Evolutionary conservation across 1,140 invertebrate species (phyloP).

Genomic region (Drosophila suzukii): DNA sequence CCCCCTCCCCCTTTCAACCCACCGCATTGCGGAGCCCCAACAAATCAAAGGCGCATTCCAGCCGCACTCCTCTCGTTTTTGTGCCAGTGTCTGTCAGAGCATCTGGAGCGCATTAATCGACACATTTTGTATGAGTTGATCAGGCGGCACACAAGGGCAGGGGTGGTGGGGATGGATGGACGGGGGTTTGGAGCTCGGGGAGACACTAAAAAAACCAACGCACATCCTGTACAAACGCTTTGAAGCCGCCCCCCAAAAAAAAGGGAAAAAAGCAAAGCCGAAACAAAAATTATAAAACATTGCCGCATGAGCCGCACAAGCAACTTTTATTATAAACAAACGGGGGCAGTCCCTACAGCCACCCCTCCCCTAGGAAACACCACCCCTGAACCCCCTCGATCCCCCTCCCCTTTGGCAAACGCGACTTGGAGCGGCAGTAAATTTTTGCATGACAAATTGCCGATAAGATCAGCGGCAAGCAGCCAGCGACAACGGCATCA

Average conservation of each 20-base stretch:
- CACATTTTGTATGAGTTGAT: slow-evolving; percentile 77
- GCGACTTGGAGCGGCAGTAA: slow-evolving; percentile 62
- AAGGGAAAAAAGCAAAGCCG: slow-evolving; percentile 18
- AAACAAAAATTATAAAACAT: slow-evolving; percentile 53
- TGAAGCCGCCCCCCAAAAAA: slow-evolving; percentile 57
- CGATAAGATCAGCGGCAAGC: slow-evolving; percentile 75
- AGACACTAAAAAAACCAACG: slow-evolving; percentile 47
- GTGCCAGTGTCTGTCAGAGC: slow-evolving; percentile 55
- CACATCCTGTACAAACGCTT: slow-evolving; percentile 73
- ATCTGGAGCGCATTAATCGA: slow-evolving; percentile 82
- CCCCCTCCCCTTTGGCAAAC: background rate
- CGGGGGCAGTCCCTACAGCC: slow-evolving; percentile 29
- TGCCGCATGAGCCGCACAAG: slow-evolving; percentile 51
- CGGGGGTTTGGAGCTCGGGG: slow-evolving; percentile 3
- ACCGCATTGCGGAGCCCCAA: slow-evolving; percentile 50
- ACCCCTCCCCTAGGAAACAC: background rate
- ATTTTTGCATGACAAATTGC: slow-evolving; percentile 83
- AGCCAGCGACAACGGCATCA: slow-evolving; percentile 54
- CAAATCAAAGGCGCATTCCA: slow-evolving; percentile 80
- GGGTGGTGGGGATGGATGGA: background rate
- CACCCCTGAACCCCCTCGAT: too few relatives aligned
- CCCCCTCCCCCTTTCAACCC: background rate
- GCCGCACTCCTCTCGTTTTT: slow-evolving; percentile 43
- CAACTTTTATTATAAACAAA: slow-evolving; percentile 75
- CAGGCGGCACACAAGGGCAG: slow-evolving; percentile 31